Evolutionary conservation across 2,888 invertebrate species (phyloP).

Genomic region (Deilephila porcellus): DNA sequence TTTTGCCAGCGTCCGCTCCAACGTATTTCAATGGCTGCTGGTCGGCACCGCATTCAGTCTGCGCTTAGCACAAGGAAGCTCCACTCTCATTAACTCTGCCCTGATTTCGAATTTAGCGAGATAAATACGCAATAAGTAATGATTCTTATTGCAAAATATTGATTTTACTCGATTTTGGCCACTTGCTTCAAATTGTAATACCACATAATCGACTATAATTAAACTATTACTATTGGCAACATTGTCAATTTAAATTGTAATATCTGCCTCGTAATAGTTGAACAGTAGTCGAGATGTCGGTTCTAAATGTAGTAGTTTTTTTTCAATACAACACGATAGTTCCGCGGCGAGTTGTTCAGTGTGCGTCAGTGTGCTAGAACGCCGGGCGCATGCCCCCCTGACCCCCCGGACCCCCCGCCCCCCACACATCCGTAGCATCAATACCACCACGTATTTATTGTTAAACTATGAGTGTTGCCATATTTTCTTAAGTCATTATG

Average conservation of each 20-base stretch:
- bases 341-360: not conserved
- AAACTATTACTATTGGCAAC: not conserved
- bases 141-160: not conserved
- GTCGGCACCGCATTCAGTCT: not conserved
- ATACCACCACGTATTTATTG: slow-evolving; percentile 69
- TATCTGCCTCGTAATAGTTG: slow-evolving; percentile 29
- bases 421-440: slow-evolving; percentile 46
- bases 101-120: not conserved
- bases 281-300: slow-evolving; percentile 42
- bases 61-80: not conserved
- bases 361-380: no score
- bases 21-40: no score
- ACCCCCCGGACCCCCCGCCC: slow-evolving; percentile 5
- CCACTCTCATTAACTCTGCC: not conserved
- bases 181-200: slow-evolving; percentile 15
- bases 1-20: not conserved
- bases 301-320: slow-evolving; percentile 30
- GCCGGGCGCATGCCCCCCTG: slow-evolving; percentile 2
- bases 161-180: not conserved
- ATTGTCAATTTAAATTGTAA: not conserved
- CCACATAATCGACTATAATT: slow-evolving; percentile 15
- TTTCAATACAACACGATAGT: slow-evolving; percentile 25
- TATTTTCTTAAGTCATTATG: slow-evolving; percentile 85
- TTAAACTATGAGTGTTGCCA: slow-evolving; percentile 84
- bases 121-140: not conserved